Base-by-base conservation (phyloP, 2,888 invertebrate species). In the Palloptera scutellata region DNA sequence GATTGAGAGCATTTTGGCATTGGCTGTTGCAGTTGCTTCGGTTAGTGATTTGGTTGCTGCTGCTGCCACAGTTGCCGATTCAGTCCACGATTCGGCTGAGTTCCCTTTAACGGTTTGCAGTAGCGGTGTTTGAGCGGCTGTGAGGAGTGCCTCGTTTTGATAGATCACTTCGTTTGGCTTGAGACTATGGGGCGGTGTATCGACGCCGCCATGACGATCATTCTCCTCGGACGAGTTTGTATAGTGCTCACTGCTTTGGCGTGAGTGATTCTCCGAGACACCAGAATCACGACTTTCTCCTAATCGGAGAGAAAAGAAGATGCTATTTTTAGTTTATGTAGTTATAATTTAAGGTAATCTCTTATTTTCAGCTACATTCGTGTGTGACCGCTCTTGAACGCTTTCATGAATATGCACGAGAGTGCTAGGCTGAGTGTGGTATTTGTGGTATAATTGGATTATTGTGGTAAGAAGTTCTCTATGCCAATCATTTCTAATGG, bases 231-330 rank as follows among this genome's bases (percentile, higher is more conserved):
- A 92, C 70, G 91, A 91, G 60, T 88, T 88, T 10, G 91, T 91
- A 83, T 91, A 91, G 5, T 91, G 91, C 87, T 92, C 93, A 83
- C 93, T 93, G 78, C 92, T 92, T 81, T 93, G 93, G 76, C 93
- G 89, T 78, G 92, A 92, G 78, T 93, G 93, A 75, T 91, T 89
- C 76, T 88, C 89, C 0, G 89, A 89, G 1, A 94, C 91, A 0
- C 93, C 93, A 0, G 93, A 93, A 83, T 93, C 93, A 65, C 93
- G 88, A 74, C 91, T 91, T 75, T 91, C 91, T 63, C 89, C 86
- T 79, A 86, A 86, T 10, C 11, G n/a, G 9, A 51, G 20, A 52
- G n/a, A 4, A 53, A 53, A 42, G 30, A 9, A 19, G 13, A 19
- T 11, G n/a, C 13, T 17, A 19, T 42, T 42, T 72, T 73, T 73